Percentiles rank a stretch among this genome's conserved stretches.
Evolutionary conservation across 2,797 vertebrate genomes (phyloP).

Genomic region (Chanos chanos): DNA sequence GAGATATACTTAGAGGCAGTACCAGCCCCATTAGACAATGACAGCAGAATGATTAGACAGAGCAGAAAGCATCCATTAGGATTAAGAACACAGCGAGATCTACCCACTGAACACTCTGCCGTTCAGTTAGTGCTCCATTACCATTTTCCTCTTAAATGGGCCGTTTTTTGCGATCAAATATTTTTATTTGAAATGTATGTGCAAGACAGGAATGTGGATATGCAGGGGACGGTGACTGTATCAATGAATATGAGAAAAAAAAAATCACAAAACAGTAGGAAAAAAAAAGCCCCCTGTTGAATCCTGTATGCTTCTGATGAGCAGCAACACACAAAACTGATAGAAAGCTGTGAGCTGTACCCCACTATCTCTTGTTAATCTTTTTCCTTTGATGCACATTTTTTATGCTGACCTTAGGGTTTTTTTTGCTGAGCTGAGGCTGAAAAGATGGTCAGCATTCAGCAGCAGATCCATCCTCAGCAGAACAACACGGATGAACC

Average conservation of each 20-base stretch:
- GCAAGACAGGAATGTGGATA: too few species aligned
- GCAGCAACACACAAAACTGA: conserved; percentile 3
- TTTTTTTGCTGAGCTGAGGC: conserved; percentile 3
- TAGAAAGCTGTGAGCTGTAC: background rate
- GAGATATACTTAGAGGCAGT: background rate
- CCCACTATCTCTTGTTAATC: conserved; percentile 16
- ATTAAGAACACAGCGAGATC: background rate
- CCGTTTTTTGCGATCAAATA: too few species aligned
- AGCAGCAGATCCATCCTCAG: conserved; percentile 6
- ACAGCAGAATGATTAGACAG: background rate
- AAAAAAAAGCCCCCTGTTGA: too few species aligned
- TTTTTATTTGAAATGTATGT: too few species aligned
- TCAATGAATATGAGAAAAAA: too few species aligned
- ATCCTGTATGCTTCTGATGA: background rate
- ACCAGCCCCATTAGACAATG: background rate
- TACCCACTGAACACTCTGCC: background rate
- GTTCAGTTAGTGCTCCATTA: background rate
- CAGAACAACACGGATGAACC: background rate
- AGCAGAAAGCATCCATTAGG: conserved; percentile 3
- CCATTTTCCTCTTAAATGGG: background rate
- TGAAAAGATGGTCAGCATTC: conserved; percentile 27
- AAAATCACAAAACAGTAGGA: too few species aligned
- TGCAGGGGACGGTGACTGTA: too few species aligned
- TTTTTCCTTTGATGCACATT: conserved; percentile 17
- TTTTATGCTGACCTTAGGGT: conserved; percentile 20